phyloP scores from a whole-genome alignment of 2,888 invertebrate genomes.

The Drosophila subquinaria region DNA sequence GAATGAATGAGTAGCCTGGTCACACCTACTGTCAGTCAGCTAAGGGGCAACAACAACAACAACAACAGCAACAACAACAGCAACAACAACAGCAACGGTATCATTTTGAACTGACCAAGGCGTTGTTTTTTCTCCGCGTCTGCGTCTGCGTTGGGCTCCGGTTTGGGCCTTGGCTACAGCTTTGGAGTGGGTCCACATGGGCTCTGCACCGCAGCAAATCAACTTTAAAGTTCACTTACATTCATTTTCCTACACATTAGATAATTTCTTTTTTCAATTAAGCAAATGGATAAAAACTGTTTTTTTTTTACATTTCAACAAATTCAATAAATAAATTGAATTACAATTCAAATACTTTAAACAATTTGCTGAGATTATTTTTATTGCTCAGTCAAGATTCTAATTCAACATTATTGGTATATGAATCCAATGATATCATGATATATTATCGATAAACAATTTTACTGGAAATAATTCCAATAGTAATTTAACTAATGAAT shows the following conservation, averaged over 20 bases:
- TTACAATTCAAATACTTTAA: neutral
- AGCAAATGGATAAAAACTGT: slow-evolving; percentile 50
- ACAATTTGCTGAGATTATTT: neutral
- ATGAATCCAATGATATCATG: too few species aligned
- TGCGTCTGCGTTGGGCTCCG: slow-evolving; percentile 21
- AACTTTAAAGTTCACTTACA: slow-evolving; percentile 59
- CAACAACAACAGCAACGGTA: slow-evolving; percentile 44
- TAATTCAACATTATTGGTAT: too few species aligned
- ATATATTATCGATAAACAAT: too few species aligned
- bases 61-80: too few species aligned
- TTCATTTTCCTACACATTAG: slow-evolving; percentile 36
- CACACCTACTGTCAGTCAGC: slow-evolving; percentile 84
- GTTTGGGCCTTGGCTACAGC: neutral
- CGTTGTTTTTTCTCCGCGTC: slow-evolving; percentile 60
- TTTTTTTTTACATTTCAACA: slow-evolving; percentile 7
- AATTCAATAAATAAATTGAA: slow-evolving; percentile 3
- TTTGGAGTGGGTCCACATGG: slow-evolving; percentile 14
- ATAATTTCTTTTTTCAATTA: slow-evolving; percentile 59
- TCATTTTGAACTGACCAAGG: slow-evolving; percentile 70
- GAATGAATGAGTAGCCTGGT: slow-evolving; percentile 84
- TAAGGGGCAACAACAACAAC: slow-evolving; percentile 53
- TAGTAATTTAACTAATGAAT: too few species aligned
- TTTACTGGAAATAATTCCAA: too few species aligned
- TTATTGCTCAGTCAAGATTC: neutral
- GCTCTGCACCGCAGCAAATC: slow-evolving; percentile 20